These are phyloP conservation scores for Fundulus diaphanus DNA, from an alignment of 2,797 vertebrate species.

Conservation along the genomic window DNA sequence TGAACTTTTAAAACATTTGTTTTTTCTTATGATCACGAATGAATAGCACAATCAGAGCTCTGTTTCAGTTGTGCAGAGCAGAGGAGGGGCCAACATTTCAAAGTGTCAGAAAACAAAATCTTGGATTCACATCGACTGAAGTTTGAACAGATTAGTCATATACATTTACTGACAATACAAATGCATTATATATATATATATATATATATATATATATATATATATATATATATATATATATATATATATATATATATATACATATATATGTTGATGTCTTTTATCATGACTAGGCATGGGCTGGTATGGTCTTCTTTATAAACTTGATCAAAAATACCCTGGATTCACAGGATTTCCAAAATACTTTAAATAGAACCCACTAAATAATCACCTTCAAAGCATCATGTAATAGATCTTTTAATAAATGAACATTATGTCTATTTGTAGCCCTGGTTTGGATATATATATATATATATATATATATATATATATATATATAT, in stretches of 20 bases:
- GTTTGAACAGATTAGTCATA: slow-evolving; percentile 28
- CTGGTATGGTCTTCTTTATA: background rate
- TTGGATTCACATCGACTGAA: slow-evolving; percentile 38
- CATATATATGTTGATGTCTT: slow-evolving; percentile 30
- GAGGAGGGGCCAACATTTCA: slow-evolving; percentile 46
- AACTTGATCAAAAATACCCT: too few relatives aligned
- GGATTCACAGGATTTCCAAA: too few relatives aligned
- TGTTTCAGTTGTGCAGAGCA: slow-evolving; percentile 54
- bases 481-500: too few relatives aligned
- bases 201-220: too few relatives aligned
- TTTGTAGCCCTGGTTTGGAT: background rate
- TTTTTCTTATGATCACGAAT: slow-evolving; percentile 68
- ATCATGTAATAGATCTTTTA: background rate
- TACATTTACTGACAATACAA: slow-evolving; percentile 25
- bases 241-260: too few relatives aligned
- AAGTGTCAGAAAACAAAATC: slow-evolving; percentile 43
- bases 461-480: background rate
- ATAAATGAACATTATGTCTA: background rate
- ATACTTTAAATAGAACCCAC: too few relatives aligned
- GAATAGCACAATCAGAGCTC: slow-evolving; percentile 81
- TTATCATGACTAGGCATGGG: background rate
- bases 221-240: too few relatives aligned
- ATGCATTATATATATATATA: slow-evolving; percentile 7
- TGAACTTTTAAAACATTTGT: slow-evolving; percentile 56
- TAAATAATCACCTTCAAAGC: background rate